Base-by-base conservation (phyloP, 2,888 invertebrate genomes). In the Ctena decussata region DNA sequence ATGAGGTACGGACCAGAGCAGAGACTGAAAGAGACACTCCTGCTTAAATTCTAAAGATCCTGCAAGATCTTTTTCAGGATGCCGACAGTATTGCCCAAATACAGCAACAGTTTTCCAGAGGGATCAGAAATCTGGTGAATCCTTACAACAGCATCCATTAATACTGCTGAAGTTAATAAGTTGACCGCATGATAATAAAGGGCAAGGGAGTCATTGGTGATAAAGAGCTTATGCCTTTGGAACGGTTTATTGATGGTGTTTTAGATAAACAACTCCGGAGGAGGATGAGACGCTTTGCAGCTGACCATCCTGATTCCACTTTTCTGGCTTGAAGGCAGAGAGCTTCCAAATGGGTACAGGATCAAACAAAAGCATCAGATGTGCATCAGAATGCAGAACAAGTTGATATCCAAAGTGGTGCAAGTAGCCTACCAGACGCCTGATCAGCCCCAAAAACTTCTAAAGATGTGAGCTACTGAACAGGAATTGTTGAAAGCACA, bases 71-170 rank as follows among this genome's bases (percentile, higher is more conserved):
- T 18, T 84, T 76, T 72, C 75, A 79, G 30, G 72, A 75, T 53
- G 73, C 27, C 0, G 80, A 84, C 27, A 80, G 72, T 49, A 73
- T 83, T 44, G 72, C 72, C 24, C 76, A 76, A 57, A 57, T 84
- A 37, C 80, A 79, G 60, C 83, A 83, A 37, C 15, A 12, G 8
- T 69, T 69, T 69, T 24, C 21, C 69, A n/a, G 27, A 11, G 69
- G 30, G 30, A 69, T 24, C 69, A 69, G 21, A 32, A 21, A 15
- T 15, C 32, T 18, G 32, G 32, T 35, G 69, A 69, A 30, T 27
- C 69, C 6, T 69, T 69, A 21, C 69, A 69, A 69, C 27, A 69
- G 39, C 75, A 79, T 53, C 80, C 84, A 6, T 12, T 69, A 18
- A 69, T 69, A 69, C 27, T 37, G 5, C 27, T 3, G 27, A 69